phyloP scores from a whole-genome alignment of 2,888 invertebrate species.

The Brenthis hecate region DNA sequence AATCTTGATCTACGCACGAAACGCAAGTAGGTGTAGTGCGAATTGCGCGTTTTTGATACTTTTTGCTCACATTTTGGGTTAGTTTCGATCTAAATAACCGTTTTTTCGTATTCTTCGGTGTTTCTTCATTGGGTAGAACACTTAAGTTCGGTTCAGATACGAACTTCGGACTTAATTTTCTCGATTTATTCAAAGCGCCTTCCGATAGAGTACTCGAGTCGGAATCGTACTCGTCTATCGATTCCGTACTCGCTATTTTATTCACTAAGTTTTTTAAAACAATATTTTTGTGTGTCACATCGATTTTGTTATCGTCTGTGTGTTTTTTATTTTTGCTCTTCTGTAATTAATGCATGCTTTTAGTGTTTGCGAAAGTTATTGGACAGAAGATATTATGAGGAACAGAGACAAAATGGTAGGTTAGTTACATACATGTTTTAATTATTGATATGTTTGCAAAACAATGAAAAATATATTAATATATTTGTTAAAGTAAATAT shows the following conservation, averaged over 20 bases:
- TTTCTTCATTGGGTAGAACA: conserved; percentile 59
- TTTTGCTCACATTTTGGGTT: conserved; percentile 64
- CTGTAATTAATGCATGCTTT: conserved; percentile 57
- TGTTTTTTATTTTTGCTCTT: conserved; percentile 70
- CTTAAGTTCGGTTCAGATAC: conserved; percentile 77
- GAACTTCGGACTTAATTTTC: conserved; percentile 73
- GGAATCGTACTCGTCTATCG: conserved; percentile 65
- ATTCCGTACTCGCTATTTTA: conserved; percentile 72
- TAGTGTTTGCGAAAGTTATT: conserved; percentile 40
- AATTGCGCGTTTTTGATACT: conserved; percentile 67
- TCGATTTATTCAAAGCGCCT: conserved; percentile 62
- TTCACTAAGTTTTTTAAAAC: conserved; percentile 72
- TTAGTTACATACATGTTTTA: conserved; percentile 33
- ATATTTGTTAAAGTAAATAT: background rate
- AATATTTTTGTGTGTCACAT: conserved; percentile 73
- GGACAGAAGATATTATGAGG: conserved; percentile 48
- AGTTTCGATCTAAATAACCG: conserved; percentile 71
- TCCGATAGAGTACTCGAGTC: conserved; percentile 74
- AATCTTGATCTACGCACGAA: conserved; percentile 71
- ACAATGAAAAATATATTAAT: background rate
- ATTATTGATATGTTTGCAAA: conserved; percentile 24
- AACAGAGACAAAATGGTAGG: conserved; percentile 44
- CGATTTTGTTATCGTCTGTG: conserved; percentile 63
- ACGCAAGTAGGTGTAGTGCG: conserved; percentile 72
- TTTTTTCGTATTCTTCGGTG: conserved; percentile 73